phyloP scores from a whole-genome alignment of 2,113 vertebrate species.

The Nannospalax galili region DNA sequence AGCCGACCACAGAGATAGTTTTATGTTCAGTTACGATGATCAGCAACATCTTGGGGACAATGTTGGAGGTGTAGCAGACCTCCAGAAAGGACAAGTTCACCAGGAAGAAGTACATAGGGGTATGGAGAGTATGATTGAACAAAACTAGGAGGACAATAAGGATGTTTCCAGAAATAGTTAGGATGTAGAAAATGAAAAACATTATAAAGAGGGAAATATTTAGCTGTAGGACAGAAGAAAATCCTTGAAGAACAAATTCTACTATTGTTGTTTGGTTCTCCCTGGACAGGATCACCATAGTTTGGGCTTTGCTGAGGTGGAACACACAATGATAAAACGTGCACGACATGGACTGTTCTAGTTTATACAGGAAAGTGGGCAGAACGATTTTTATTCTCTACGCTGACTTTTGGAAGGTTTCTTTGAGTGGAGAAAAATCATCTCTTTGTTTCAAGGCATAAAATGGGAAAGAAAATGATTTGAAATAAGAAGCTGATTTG shows the following conservation, averaged over 20 bases:
- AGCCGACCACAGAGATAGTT: slow-evolving; percentile 61
- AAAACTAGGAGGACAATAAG: slow-evolving; percentile 72
- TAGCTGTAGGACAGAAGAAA: slow-evolving; percentile 60
- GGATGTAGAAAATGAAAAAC: slow-evolving; percentile 67
- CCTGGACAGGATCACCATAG: slow-evolving; percentile 16
- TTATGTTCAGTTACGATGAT: slow-evolving; percentile 52
- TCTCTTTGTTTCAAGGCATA: slow-evolving; percentile 15
- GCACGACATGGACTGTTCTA: neutral
- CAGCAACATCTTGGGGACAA: slow-evolving; percentile 72
- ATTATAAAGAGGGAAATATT: slow-evolving; percentile 68
- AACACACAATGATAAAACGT: neutral
- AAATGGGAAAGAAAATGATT: slow-evolving; percentile 43
- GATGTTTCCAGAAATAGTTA: slow-evolving; percentile 69
- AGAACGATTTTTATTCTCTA: neutral
- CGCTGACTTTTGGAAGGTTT: neutral
- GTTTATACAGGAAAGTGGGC: neutral
- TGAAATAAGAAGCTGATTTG: neutral
- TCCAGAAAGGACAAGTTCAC: slow-evolving; percentile 74
- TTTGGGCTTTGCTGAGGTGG: neutral
- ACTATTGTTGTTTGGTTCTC: slow-evolving; percentile 59
- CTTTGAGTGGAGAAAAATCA: neutral
- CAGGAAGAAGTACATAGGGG: slow-evolving; percentile 76
- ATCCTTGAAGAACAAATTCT: slow-evolving; percentile 71
- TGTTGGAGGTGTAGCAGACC: slow-evolving; percentile 71
- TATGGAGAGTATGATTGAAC: slow-evolving; percentile 64